Conservation (phyloP, 2,797 vertebrate species). For the Lacerta agilis region DNA sequence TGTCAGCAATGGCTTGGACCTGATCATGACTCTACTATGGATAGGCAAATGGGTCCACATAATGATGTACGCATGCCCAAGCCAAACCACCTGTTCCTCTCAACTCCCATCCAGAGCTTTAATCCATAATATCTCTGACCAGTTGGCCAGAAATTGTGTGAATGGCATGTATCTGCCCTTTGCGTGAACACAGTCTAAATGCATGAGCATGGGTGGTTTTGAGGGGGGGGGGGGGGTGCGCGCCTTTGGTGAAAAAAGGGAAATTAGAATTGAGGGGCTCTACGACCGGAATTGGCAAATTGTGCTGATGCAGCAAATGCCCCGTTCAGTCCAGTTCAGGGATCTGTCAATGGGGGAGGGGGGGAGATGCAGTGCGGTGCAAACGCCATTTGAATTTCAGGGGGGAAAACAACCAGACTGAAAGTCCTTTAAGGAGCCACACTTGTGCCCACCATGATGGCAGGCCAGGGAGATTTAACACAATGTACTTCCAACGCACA, state of each 20-base stretch:
- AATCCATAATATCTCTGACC: too few species aligned
- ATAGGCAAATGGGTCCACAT: too few species aligned
- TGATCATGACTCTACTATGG: too few species aligned
- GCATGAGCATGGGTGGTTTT: neutral
- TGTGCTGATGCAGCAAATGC: too few species aligned
- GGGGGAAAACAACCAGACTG: neutral
- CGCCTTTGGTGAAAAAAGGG: neutral
- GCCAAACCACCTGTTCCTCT: too few species aligned
- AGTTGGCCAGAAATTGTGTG: too few species aligned
- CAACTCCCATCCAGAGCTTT: too few species aligned
- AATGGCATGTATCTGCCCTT: neutral
- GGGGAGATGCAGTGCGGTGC: neutral
- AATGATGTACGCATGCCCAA: too few species aligned
- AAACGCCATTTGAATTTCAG: neutral
- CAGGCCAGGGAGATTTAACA: too few species aligned
- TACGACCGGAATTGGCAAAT: neutral
- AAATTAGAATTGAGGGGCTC: neutral
- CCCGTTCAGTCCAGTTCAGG: neutral
- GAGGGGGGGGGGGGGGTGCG: neutral
- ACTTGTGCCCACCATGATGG: neutral
- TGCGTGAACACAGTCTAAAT: neutral
- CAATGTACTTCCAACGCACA: constrained; percentile 2
- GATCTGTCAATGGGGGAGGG: too few species aligned
- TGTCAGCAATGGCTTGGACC: too few species aligned
- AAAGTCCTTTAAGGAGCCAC: neutral